Conservation (phyloP, 2,888 invertebrate genomes). For the Drosophila mayaguana region DNA sequence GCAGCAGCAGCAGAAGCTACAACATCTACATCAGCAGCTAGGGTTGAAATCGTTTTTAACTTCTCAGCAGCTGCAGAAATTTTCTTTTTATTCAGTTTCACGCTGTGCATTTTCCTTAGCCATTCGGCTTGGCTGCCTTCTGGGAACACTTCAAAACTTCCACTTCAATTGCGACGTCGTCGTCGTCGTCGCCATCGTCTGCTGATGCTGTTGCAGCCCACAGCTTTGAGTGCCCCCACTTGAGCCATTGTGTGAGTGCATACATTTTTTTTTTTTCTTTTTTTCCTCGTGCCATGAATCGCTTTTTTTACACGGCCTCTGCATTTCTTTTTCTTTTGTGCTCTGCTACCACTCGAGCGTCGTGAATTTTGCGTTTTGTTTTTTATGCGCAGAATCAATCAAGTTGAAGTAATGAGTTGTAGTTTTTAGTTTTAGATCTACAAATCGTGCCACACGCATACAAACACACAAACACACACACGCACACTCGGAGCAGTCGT, state of each 20-base stretch:
- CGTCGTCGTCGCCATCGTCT: conserved; percentile 3
- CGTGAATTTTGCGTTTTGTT: conserved; percentile 39
- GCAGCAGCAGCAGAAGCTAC: conserved; percentile 28
- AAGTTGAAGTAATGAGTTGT: conserved; percentile 72
- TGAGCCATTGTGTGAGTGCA: conserved; percentile 54
- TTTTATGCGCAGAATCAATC: conserved; percentile 62
- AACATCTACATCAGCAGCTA: conserved; percentile 18
- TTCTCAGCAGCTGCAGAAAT: conserved; percentile 45
- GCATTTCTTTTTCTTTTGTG: conserved; percentile 44
- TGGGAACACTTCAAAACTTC: conserved; percentile 57
- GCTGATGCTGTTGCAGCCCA: conserved; percentile 32
- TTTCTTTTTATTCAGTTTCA: conserved; percentile 40
- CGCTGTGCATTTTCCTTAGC: conserved; percentile 46
- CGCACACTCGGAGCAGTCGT: conserved; percentile 12
- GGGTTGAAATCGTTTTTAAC: conserved; percentile 58
- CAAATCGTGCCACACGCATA: conserved; percentile 14
- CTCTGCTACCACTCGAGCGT: conserved; percentile 41
- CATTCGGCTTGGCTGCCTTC: conserved; percentile 36
- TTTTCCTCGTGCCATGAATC: conserved; percentile 31
- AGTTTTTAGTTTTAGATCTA: conserved; percentile 47
- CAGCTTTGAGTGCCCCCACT: conserved; percentile 51
- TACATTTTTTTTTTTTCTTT: conserved; percentile 11
- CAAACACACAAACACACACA: not conserved
- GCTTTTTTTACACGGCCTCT: conserved; percentile 23
- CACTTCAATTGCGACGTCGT: conserved; percentile 47